A percentile compares a stretch with the other conserved stretches of the same genome.
Conservation (phyloP, 2,888 invertebrate genomes). For the Apodemia zela region DNA sequence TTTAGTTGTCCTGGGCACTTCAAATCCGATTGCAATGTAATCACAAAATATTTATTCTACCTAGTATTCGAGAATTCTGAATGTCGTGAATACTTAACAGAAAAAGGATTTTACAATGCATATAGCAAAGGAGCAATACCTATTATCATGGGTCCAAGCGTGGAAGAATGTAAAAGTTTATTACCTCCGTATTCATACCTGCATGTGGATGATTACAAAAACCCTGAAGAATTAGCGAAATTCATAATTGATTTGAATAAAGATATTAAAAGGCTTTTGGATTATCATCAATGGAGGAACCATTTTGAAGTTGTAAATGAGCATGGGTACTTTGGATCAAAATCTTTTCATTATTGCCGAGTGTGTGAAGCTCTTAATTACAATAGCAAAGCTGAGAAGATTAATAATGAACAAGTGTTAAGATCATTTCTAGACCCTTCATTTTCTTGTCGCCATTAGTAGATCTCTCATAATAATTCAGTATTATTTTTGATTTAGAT, state of each 20-base stretch:
- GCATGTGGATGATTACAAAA: conserved; percentile 77
- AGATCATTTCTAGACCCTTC: conserved; percentile 42
- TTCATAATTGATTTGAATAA: conserved; percentile 70
- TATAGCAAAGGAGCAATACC: conserved; percentile 83
- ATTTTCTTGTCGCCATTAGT: conserved; percentile 27
- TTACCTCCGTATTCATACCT: conserved; percentile 83
- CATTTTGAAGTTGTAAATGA: conserved; percentile 81
- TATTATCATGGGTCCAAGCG: conserved; percentile 82
- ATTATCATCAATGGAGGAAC: conserved; percentile 81
- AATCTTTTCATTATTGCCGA: conserved; percentile 82
- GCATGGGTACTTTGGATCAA: conserved; percentile 83
- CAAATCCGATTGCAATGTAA: conserved; percentile 74
- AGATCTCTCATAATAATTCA: not conserved
- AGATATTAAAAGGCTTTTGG: conserved; percentile 47
- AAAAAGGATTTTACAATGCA: conserved; percentile 85
- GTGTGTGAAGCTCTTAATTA: conserved; percentile 85
- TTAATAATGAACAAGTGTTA: conserved; percentile 42
- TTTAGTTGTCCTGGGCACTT: conserved; percentile 84
- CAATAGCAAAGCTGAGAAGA: conserved; percentile 54
- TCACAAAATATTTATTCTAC: conserved; percentile 83
- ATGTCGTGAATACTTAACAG: conserved; percentile 85
- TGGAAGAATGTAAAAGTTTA: conserved; percentile 66
- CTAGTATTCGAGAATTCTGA: conserved; percentile 85
- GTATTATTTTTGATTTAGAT: not conserved
- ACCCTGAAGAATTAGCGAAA: conserved; percentile 69